Evolutionary conservation across 2,113 vertebrate species (phyloP), one percentile per base, ranked within the genome.

Genomic region (Mungos mungo): DNA sequence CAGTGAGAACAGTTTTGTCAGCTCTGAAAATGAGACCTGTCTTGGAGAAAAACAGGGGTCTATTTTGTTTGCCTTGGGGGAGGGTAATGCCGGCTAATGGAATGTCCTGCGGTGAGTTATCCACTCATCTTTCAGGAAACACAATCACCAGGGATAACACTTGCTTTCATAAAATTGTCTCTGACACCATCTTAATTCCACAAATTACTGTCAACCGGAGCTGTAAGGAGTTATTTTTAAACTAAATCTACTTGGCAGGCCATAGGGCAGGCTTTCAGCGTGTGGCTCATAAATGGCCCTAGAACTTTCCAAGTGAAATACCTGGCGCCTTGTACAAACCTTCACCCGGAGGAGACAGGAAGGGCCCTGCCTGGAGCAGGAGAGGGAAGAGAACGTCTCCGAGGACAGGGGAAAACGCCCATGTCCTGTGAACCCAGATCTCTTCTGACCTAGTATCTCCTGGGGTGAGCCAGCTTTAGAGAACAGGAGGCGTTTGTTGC

Each of bases 131-230:
- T 87, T 96, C 93, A 96, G 92, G 82, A 97, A 72, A 96, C 74
- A 88, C 85, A 82, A 80, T 57, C 87, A n/a, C 92, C 13, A 54
- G 66, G 81, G 94, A 97, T 94, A 96, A 95, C 88, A 91, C 66
- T 85, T 4, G 9, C 88, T 97, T 93, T 96, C 91, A 97, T 94
- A 94, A 97, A 96, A 97, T 95, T 80, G 68, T 88, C 95, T 97
- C 96, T 95, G 93, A 97, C 95, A 93, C 87, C 74, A 88, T 88
- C 95, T 98, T 66, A 83, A 97, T 96, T 97, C 95, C 91, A 93
- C 89, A 98, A 97, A 97, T 96, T 94, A 90, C 63, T 97, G 91
- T 98, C 97, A 98, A 91, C 93, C 13, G n/a, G 86, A 96, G 89
- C 95, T 96, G 54, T 74, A 85, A 93, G 60, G 77, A 41, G 45